Base-by-base conservation (phyloP, 2,888 invertebrate genomes). In the Heliconius charithonia region DNA sequence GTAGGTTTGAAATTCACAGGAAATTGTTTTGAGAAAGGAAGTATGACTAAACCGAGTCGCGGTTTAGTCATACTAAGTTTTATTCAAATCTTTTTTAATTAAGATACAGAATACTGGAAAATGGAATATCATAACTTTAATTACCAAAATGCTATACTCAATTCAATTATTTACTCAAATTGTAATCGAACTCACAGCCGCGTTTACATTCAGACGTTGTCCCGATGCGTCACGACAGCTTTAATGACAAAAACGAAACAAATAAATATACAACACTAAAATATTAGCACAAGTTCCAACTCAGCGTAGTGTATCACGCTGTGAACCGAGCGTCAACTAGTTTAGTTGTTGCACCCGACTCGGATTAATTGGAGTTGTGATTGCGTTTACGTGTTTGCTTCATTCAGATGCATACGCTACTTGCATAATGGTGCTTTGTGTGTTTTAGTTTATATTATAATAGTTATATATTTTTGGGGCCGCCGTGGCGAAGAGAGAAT, bases 281-380 rank as follows among this genome's bases (percentile, higher is more conserved):
- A 59, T n/a, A 72, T 10, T n/a, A n/a, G 9, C 25, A 4, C 32
- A 72, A 72, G 72, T 67, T 56, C 51, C n/a, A 29, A 80, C 71
- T 80, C 77, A 67, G 16, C 62, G 78, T 27, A 72, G 73, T 16
- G 62, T 71, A 71, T 51, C 27, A 45, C 71, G 71, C 71, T 78
- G 80, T 75, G 62, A 45, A 72, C 71, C 65, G 79, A 73, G 81
- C 79, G 84, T 82, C 77, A 72, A 77, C 78, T 80, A 76, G 76
- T 76, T 78, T 67, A 78, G 78, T 67, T 72, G 78, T 81, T 69
- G 71, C 70, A 66, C 76, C 75, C 69, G 71, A 79, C 75, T 79
- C 73, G 45, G 75, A 77, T 77, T 81, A 79, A 81, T 81, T 79
- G 73, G 73, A 74, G 62, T 73, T 72, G 75, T 76, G 81, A 81